Percentiles rank a stretch among this genome's conserved stretches.
phyloP scores from a whole-genome alignment of 1,140 invertebrate species.

The Phymastichus coffea region DNA sequence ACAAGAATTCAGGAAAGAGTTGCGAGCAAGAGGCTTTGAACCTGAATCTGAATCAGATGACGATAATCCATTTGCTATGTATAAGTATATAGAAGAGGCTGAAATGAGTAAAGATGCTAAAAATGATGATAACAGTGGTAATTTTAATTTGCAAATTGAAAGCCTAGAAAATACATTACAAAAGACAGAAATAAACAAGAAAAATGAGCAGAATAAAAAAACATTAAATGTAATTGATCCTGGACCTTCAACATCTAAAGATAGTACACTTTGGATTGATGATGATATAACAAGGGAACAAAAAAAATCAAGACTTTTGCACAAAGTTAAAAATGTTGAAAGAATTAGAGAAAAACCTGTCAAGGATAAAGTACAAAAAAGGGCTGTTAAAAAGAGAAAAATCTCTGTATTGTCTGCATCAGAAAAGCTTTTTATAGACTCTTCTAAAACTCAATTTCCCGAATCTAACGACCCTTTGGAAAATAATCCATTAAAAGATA shows the following conservation, averaged over 20 bases:
- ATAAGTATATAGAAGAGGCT: conserved; percentile 30
- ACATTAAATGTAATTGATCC: conserved; percentile 33
- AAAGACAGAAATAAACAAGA: conserved; percentile 13
- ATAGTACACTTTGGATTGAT: conserved; percentile 28
- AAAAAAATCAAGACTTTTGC: background rate
- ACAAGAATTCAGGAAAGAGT: conserved; percentile 40
- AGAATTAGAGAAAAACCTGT: conserved; percentile 13
- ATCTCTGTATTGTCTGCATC: background rate
- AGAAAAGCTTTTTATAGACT: too few species aligned
- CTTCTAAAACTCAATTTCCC: too few species aligned
- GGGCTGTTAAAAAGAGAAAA: conserved; percentile 11
- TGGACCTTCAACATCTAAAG: conserved; percentile 38
- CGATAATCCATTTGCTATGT: conserved; percentile 39
- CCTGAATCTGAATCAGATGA: conserved; percentile 44
- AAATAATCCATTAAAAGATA: too few species aligned
- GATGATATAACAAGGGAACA: conserved; percentile 8
- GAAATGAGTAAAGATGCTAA: background rate
- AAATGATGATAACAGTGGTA: conserved; percentile 1
- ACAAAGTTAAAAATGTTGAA: conserved; percentile 18
- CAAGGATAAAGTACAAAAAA: conserved; percentile 19
- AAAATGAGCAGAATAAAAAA: conserved; percentile 5
- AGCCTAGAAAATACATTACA: conserved; percentile 21
- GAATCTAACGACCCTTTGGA: too few species aligned
- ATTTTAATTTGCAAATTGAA: conserved; percentile 12
- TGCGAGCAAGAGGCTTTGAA: conserved; percentile 39